These are phyloP conservation scores for Gopherus evgoodei DNA, from an alignment of 2,113 vertebrate species.

Conservation along the genomic window DNA sequence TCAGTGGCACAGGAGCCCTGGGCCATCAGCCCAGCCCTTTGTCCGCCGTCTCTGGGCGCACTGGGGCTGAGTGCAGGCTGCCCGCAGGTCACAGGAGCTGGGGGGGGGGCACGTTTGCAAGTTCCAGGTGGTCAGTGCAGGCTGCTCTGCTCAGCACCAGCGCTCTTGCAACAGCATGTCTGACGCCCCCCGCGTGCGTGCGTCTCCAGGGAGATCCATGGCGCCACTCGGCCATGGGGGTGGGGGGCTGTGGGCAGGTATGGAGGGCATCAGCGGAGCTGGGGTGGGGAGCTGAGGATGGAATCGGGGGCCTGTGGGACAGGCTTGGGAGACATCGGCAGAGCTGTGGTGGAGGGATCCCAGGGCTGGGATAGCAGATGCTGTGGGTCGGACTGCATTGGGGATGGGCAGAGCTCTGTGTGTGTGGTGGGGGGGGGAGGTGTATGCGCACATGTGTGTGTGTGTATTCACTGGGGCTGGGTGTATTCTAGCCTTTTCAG, in stretches of 20 bases:
- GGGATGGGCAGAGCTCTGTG: too few species aligned
- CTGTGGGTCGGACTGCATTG: not conserved
- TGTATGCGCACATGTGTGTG: not conserved
- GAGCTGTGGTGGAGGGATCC: not conserved
- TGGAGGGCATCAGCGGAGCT: not conserved
- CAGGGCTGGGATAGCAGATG: not conserved
- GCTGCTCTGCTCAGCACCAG: not conserved
- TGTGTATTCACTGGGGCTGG: not conserved
- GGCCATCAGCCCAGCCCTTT: too few species aligned
- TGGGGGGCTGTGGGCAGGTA: not conserved
- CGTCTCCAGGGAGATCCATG: not conserved
- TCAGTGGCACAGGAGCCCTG: not conserved
- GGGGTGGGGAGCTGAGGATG: not conserved
- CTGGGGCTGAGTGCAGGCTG: too few species aligned
- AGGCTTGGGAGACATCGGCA: not conserved
- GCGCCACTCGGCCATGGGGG: not conserved
- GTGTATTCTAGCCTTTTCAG: too few species aligned
- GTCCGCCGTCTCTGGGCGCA: too few species aligned
- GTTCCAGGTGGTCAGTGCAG: not conserved
- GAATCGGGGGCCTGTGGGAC: not conserved
- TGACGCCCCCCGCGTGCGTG: not conserved
- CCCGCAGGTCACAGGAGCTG: too few species aligned
- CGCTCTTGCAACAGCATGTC: not conserved
- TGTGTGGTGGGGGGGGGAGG: too few species aligned
- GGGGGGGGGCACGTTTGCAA: not conserved